These are phyloP conservation scores for Odocoileus hemionus DNA, from an alignment of 2,113 vertebrate species.

Conservation along the genomic window DNA sequence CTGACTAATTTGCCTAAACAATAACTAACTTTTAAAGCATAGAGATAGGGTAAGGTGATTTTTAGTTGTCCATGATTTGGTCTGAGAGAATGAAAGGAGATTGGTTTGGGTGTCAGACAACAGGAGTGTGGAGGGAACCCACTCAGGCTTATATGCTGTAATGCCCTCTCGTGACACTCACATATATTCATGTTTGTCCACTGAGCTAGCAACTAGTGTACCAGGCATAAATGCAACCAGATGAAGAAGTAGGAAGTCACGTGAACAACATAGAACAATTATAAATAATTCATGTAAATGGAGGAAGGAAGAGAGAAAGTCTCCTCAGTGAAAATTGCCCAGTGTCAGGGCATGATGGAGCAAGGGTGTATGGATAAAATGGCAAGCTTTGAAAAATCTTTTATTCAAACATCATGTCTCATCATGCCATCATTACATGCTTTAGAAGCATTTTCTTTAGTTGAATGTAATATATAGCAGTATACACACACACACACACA, in stretches of 20 bases:
- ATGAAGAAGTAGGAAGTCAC: background rate
- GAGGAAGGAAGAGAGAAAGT: background rate
- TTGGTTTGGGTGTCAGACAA: background rate
- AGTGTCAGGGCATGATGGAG: background rate
- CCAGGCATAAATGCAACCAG: background rate
- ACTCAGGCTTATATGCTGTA: background rate
- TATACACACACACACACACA: background rate
- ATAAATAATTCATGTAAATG: background rate
- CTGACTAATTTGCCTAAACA: background rate
- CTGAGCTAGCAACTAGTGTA: background rate
- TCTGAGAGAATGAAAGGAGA: background rate
- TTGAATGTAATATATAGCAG: background rate
- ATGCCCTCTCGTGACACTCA: background rate
- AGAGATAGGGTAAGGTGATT: background rate
- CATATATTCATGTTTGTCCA: background rate
- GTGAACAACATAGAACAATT: background rate
- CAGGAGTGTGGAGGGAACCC: background rate
- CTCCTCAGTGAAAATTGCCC: background rate
- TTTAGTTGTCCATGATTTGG: background rate
- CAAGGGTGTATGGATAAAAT: background rate
- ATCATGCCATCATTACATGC: background rate
- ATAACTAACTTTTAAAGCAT: background rate
- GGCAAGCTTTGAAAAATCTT: background rate
- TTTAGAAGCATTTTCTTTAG: slow-evolving; percentile 6
- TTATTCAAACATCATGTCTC: background rate